Conservation (phyloP, 35 echinoderm and acorn worm species). For the Stichopus chloronotus region DNA sequence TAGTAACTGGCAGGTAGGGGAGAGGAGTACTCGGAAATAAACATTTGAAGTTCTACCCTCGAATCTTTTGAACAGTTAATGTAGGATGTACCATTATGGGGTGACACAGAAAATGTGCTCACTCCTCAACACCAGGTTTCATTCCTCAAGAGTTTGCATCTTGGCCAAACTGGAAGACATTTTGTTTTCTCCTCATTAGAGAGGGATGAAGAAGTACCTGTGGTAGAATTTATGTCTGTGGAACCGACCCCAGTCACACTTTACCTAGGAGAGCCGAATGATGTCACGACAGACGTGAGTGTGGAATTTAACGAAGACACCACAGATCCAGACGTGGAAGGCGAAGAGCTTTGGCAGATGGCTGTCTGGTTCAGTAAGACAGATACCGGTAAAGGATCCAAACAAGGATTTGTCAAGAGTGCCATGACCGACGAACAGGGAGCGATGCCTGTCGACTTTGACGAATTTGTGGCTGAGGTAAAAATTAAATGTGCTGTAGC, state of each 20-base stretch:
- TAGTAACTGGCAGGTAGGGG: no score
- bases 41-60: no score
- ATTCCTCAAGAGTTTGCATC: no score
- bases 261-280: slow-evolving; percentile 25
- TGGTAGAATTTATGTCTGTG: slow-evolving; percentile 22
- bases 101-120: no score
- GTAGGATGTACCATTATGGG: no score
- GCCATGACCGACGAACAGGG: slow-evolving; percentile 24
- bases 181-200: neutral
- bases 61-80: no score
- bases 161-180: no score
- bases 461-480: slow-evolving; percentile 48
- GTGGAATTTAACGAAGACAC: slow-evolving; percentile 40
- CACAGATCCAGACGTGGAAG: neutral
- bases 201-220: neutral
- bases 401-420: neutral
- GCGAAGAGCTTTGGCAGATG: slow-evolving; percentile 53
- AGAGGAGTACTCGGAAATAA: no score
- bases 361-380: slow-evolving; percentile 48
- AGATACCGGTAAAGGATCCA: slow-evolving; percentile 55
- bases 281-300: slow-evolving; percentile 9
- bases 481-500: neutral
- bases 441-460: slow-evolving; percentile 54
- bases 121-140: no score
- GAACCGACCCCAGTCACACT: slow-evolving; percentile 24